Percentiles rank a stretch among this genome's conserved stretches.
These are phyloP conservation scores for Choloepus didactylus DNA, from an alignment of 2,797 vertebrate species.

Conservation along the genomic window DNA sequence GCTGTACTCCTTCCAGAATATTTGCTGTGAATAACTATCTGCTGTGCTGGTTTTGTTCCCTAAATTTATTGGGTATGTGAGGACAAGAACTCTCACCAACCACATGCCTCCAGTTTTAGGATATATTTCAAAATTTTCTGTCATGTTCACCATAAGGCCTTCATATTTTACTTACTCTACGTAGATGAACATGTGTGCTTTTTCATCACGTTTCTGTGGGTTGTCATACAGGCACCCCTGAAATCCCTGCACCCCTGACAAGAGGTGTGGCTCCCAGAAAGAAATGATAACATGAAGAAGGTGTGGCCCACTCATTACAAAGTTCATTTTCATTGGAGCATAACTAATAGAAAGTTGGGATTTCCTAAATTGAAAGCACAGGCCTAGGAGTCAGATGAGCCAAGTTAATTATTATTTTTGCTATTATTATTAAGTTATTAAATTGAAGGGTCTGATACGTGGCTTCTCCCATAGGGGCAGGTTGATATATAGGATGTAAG, in stretches of 20 bases:
- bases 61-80: background rate
- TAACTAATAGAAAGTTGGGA: accelerated
- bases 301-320: accelerated
- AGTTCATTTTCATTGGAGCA: background rate
- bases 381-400: too few species aligned
- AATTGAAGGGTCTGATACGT: accelerated
- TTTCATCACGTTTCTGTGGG: background rate
- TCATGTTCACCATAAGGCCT: background rate
- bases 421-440: accelerated
- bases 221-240: background rate
- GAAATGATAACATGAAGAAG: background rate
- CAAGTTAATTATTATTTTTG: too few species aligned
- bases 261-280: background rate
- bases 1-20: background rate
- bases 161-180: background rate
- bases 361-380: background rate
- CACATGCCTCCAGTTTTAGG: background rate
- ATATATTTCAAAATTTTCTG: background rate
- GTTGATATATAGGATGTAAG: background rate
- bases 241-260: too few species aligned
- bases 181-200: accelerated
- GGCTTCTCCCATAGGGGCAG: accelerated
- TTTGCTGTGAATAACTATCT: background rate
- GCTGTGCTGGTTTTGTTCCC: background rate
- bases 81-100: background rate